phyloP scores from a whole-genome alignment of 2,797 vertebrate species.

The Halcyon chelicuti region DNA sequence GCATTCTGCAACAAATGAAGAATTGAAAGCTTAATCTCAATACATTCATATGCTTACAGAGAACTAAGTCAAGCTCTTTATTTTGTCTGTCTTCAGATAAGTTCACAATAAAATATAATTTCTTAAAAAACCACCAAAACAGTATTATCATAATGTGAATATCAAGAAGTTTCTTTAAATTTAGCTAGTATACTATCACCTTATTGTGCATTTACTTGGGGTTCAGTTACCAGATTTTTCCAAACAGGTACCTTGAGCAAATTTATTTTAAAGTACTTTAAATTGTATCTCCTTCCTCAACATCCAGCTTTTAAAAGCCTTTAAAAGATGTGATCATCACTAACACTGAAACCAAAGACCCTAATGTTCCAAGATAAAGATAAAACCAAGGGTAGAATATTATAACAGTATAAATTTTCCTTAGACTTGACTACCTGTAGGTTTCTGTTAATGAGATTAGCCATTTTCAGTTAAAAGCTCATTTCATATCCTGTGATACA shows the following conservation, averaged over 20 bases:
- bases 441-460: not conserved
- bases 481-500: not conserved
- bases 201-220: not conserved
- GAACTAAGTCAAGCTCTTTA: not conserved
- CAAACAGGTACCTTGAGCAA: not conserved
- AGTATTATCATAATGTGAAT: not conserved
- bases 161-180: not conserved
- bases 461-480: not conserved
- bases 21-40: not conserved
- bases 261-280: not conserved
- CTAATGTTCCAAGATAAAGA: not conserved
- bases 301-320: not conserved
- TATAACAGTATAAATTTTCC: no score
- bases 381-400: not conserved
- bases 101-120: not conserved
- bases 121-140: not conserved
- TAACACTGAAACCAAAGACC: not conserved
- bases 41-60: not conserved
- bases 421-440: not conserved
- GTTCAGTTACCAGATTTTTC: not conserved
- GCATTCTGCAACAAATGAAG: constrained; percentile 79
- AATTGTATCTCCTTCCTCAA: not conserved
- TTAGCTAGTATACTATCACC: not conserved
- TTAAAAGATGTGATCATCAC: not conserved
- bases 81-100: not conserved